A percentile compares a stretch with the other conserved stretches of the same genome.
phyloP scores from a whole-genome alignment of 2,888 invertebrate species.

The Agonopterix subpropinquella region DNA sequence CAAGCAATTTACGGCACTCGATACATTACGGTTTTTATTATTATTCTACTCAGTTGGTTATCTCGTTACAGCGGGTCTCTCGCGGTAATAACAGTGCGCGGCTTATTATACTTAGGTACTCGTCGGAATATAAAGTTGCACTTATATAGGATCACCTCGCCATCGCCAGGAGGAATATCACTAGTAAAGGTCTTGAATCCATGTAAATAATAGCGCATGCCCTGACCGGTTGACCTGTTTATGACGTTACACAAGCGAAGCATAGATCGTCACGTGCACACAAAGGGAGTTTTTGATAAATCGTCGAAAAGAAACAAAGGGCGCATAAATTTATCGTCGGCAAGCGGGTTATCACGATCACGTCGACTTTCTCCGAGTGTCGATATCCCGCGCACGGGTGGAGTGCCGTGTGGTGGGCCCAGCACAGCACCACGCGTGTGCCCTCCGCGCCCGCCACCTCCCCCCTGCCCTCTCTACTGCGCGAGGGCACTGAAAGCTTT shows the following conservation, averaged over 20 bases:
- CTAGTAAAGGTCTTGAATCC: slow-evolving; percentile 6
- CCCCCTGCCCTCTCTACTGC: not conserved
- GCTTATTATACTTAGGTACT: slow-evolving; percentile 17
- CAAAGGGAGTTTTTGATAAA: slow-evolving; percentile 60
- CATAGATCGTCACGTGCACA: slow-evolving; percentile 22
- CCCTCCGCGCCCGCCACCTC: not conserved
- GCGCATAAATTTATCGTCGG: slow-evolving; percentile 65
- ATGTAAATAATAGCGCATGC: slow-evolving; percentile 12
- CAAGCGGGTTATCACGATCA: slow-evolving; percentile 63
- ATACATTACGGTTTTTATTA: slow-evolving; percentile 57
- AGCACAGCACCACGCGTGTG: slow-evolving; percentile 3
- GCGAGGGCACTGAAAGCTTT: not conserved
- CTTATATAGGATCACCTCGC: slow-evolving; percentile 4
- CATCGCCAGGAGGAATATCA: not conserved
- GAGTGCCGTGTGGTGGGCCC: slow-evolving; percentile 12
- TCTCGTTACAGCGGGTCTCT: slow-evolving; percentile 40
- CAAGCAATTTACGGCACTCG: slow-evolving; percentile 58
- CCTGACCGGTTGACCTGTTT: slow-evolving; percentile 38
- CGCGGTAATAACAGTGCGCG: slow-evolving; percentile 34
- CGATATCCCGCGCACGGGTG: slow-evolving; percentile 29
- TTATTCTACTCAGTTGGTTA: slow-evolving; percentile 45
- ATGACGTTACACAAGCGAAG: slow-evolving; percentile 25
- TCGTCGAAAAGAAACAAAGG: slow-evolving; percentile 70
- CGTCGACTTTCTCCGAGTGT: slow-evolving; percentile 62
- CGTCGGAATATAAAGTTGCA: slow-evolving; percentile 8